Evolutionary conservation across 2,888 invertebrate genomes (phyloP).

Genomic region (Lithosia quadra): DNA sequence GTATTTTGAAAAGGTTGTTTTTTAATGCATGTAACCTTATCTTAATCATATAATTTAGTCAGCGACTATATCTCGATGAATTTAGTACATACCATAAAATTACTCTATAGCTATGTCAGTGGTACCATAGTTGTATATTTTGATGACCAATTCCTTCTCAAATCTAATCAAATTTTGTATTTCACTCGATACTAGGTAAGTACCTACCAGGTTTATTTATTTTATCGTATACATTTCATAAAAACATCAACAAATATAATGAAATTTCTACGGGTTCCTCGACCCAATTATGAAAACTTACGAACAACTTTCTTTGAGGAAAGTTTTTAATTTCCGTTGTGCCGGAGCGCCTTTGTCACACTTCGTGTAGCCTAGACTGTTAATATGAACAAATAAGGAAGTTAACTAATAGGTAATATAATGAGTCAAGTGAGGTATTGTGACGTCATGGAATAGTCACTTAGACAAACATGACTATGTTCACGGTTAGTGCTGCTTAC

Average conservation of each 20-base stretch:
- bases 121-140: too few species aligned
- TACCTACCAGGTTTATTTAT: not conserved
- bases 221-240: not conserved
- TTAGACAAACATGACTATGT: not conserved
- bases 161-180: too few species aligned
- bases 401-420: not conserved
- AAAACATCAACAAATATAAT: slow-evolving; percentile 5
- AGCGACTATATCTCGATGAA: too few species aligned
- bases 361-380: not conserved
- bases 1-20: too few species aligned
- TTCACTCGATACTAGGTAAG: too few species aligned
- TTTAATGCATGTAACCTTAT: too few species aligned
- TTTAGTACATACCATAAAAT: too few species aligned
- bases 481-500: not conserved
- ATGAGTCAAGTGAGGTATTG: slow-evolving; percentile 14
- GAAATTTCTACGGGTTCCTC: not conserved
- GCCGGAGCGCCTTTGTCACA: not conserved
- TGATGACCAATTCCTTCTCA: too few species aligned
- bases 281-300: not conserved
- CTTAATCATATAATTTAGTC: too few species aligned
- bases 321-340: slow-evolving; percentile 5
- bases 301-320: not conserved
- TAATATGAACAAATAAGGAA: slow-evolving; percentile 10
- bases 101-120: too few species aligned
- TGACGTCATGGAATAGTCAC: slow-evolving; percentile 5